Percentiles rank a stretch among this genome's conserved stretches.
These are phyloP conservation scores for Capitella teleta DNA, from an alignment of 1,140 invertebrate species.

Conservation along the genomic window DNA sequence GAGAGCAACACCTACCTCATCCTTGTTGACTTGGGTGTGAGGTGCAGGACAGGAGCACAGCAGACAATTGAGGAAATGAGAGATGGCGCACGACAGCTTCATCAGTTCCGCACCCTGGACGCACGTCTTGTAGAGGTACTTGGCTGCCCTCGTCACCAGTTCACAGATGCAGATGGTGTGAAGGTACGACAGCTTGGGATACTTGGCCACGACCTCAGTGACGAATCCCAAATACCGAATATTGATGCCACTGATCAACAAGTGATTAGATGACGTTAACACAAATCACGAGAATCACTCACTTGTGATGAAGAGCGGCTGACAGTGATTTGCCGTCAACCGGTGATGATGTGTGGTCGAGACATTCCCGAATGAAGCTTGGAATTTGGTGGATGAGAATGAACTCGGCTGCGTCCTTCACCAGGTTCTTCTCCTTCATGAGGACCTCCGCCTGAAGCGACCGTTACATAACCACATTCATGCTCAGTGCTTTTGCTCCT, in stretches of 20 bases:
- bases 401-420: slow-evolving; percentile 91
- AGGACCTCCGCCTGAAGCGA: slow-evolving; percentile 49
- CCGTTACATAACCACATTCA: background rate
- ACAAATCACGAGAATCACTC: background rate
- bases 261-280: background rate
- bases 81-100: slow-evolving; percentile 73
- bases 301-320: slow-evolving; percentile 73
- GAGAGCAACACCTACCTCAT: slow-evolving; percentile 52
- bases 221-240: slow-evolving; percentile 69
- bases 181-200: slow-evolving; percentile 69
- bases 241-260: slow-evolving; percentile 66
- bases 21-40: slow-evolving; percentile 40
- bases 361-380: slow-evolving; percentile 78
- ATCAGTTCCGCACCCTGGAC: slow-evolving; percentile 82
- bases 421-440: slow-evolving; percentile 71
- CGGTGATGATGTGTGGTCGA: slow-evolving; percentile 80
- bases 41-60: slow-evolving; percentile 44
- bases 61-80: slow-evolving; percentile 92
- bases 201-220: slow-evolving; percentile 61
- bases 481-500: background rate
- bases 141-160: slow-evolving; percentile 72
- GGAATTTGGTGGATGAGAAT: slow-evolving; percentile 86
- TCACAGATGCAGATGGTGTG: slow-evolving; percentile 78
- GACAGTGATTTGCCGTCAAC: slow-evolving; percentile 92
- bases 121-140: slow-evolving; percentile 85